Evolutionary conservation across 92 coral and sea anemone genomes (phyloP).

Genomic region (Phenganax stokvisi): DNA sequence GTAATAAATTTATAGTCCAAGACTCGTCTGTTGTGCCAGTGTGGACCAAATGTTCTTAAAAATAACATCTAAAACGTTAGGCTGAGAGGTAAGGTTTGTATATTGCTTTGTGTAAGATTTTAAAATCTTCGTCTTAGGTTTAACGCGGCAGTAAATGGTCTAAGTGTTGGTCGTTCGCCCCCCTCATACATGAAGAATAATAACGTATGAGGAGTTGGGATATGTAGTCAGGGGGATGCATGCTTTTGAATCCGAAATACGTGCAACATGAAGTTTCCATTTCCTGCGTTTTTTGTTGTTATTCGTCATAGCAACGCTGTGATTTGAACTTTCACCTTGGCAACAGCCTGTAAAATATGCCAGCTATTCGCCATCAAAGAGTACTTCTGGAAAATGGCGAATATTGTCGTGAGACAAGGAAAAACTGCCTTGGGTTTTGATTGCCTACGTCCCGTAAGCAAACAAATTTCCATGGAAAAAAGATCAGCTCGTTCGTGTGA

Average conservation of each 20-base stretch:
- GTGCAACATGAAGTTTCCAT: too few relatives aligned
- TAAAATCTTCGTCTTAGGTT: too few relatives aligned
- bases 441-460: constrained; percentile 15
- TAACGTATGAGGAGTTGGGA: too few relatives aligned
- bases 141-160: too few relatives aligned
- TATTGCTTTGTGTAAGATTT: too few relatives aligned
- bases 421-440: not conserved
- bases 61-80: too few relatives aligned
- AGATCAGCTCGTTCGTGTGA: not conserved
- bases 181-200: too few relatives aligned
- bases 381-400: constrained; percentile 9
- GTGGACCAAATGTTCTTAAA: too few relatives aligned
- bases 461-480: constrained; percentile 3
- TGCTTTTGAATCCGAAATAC: not conserved
- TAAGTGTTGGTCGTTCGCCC: too few relatives aligned
- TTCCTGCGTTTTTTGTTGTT: too few relatives aligned
- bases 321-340: constrained; percentile 16
- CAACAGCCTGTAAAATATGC: constrained; percentile 17
- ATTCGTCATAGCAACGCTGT: constrained; percentile 15
- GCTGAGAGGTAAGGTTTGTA: too few relatives aligned
- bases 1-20: not conserved
- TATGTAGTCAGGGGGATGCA: too few relatives aligned
- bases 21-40: not conserved
- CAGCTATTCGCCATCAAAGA: not conserved
- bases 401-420: not conserved